Percentiles rank a stretch among this genome's conserved stretches.
Conservation (phyloP, 2,113 vertebrate species). For the Cariama cristata region DNA sequence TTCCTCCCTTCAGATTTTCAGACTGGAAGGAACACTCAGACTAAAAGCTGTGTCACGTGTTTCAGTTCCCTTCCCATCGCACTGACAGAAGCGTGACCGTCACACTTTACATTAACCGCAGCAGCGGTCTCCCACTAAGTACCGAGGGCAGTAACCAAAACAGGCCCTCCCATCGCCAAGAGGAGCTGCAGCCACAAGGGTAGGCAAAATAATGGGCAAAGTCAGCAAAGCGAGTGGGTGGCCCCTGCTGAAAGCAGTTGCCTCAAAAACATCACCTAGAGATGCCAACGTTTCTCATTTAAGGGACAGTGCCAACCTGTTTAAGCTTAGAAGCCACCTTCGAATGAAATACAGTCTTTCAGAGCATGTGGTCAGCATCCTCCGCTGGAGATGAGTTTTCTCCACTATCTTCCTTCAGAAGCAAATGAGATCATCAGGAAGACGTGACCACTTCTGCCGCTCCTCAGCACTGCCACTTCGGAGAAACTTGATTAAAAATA, state of each 20-base stretch:
- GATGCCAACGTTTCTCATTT: background rate
- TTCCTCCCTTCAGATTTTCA: background rate
- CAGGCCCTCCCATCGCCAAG: background rate
- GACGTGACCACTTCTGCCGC: background rate
- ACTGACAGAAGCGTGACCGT: fast-evolving
- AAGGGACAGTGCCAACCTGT: background rate
- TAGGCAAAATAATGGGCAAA: background rate
- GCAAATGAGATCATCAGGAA: background rate
- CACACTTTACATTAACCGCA: background rate
- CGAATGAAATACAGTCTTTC: background rate
- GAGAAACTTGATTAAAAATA: background rate
- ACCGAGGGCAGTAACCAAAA: background rate
- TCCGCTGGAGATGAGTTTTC: background rate
- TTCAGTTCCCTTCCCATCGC: background rate
- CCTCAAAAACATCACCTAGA: background rate
- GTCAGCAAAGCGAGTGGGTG: background rate
- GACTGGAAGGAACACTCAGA: background rate
- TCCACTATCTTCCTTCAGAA: background rate
- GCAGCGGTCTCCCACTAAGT: background rate
- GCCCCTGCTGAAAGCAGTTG: fast-evolving
- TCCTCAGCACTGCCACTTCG: background rate
- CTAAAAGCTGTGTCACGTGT: fast-evolving
- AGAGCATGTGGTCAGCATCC: fast-evolving
- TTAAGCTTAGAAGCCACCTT: background rate
- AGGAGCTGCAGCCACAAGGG: background rate